phyloP scores from a whole-genome alignment of 30 jellyfish, hydroid and myxozoan genomes.

The Nemopilema nomurai region DNA sequence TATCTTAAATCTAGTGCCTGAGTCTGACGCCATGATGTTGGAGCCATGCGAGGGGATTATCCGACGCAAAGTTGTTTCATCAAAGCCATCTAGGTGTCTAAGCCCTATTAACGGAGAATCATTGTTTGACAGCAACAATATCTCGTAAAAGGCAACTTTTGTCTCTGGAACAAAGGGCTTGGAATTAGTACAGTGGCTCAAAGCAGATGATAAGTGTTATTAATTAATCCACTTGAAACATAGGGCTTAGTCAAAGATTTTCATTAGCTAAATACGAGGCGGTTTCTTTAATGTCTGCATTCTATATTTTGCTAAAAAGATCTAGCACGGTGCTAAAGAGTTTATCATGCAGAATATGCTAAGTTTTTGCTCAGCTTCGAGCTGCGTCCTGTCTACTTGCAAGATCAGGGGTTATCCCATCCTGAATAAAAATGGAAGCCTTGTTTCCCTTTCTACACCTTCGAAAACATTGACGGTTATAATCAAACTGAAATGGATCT shows the following conservation, averaged over 20 bases:
- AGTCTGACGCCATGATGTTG: constrained; percentile 61
- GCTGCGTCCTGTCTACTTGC: not conserved
- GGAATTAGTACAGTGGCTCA: constrained; percentile 29
- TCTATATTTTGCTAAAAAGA: constrained; percentile 40
- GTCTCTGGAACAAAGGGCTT: constrained; percentile 33
- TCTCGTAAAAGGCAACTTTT: constrained; percentile 29
- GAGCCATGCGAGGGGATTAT: constrained; percentile 47
- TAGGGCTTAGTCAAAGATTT: constrained; percentile 29
- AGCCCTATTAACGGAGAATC: constrained; percentile 62
- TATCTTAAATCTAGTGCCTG: constrained; percentile 28
- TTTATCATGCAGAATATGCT: constrained; percentile 19
- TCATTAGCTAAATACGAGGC: constrained; percentile 54
- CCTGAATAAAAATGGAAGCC: too few relatives aligned
- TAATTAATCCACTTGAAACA: constrained; percentile 41
- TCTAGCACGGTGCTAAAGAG: constrained; percentile 10
- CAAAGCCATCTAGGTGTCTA: constrained; percentile 35
- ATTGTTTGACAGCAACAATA: constrained; percentile 47
- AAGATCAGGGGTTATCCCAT: not conserved
- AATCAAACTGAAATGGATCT: too few relatives aligned
- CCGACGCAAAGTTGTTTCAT: constrained; percentile 38
- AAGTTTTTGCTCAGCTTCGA: not conserved
- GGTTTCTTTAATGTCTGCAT: constrained; percentile 54
- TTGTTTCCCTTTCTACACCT: not conserved
- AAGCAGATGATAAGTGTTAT: constrained; percentile 65
- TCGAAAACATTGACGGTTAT: not conserved